phyloP scores from a whole-genome alignment of 2,888 invertebrate species.

The Resseliella maxima region DNA sequence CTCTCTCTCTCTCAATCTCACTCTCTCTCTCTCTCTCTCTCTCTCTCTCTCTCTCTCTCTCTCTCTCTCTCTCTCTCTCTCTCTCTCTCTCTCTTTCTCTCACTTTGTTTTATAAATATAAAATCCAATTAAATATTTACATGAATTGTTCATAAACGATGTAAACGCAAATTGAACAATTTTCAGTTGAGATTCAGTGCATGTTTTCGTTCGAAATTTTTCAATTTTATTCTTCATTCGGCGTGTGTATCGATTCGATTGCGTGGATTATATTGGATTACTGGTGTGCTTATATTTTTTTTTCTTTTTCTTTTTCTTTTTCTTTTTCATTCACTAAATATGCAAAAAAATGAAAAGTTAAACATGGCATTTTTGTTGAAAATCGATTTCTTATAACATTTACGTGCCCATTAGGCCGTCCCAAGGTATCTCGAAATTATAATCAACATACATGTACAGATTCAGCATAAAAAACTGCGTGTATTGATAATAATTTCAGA shows the following conservation, averaged over 20 bases:
- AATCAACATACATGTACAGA: too few species aligned
- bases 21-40: too few species aligned
- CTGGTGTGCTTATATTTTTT: too few species aligned
- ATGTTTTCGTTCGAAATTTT: background rate
- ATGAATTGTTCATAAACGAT: constrained; percentile 18
- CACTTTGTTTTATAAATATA: background rate
- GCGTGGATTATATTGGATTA: constrained; percentile 9
- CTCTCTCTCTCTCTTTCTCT: background rate
- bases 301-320: too few species aligned
- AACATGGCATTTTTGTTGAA: background rate
- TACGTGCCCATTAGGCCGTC: too few species aligned
- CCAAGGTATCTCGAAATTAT: too few species aligned
- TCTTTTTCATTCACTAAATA: background rate
- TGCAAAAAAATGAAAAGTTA: background rate
- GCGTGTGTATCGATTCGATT: background rate
- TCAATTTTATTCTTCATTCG: background rate
- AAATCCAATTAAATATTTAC: constrained; percentile 50
- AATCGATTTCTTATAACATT: constrained; percentile 19
- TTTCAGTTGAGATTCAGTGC: background rate
- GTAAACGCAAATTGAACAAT: constrained; percentile 15
- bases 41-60: too few species aligned
- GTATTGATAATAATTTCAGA: too few species aligned
- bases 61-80: background rate
- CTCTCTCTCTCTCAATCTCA: too few species aligned
- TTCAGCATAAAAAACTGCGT: too few species aligned